Base-by-base conservation (phyloP, 2,113 vertebrate genomes). In the Vidua chalybeata region DNA sequence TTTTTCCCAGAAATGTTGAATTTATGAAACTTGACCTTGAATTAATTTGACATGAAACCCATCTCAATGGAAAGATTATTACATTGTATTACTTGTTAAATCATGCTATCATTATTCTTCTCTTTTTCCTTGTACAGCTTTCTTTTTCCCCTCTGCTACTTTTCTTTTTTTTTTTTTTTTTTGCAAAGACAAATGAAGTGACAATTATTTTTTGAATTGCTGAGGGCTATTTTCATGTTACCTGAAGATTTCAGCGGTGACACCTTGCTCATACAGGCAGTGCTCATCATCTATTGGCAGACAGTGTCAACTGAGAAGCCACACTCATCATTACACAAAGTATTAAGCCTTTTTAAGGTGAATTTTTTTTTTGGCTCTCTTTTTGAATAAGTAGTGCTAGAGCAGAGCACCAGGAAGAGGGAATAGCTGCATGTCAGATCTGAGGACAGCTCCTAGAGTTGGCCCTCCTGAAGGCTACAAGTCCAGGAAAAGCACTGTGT, bases 131-230 rank as follows among this genome's bases (percentile, higher is more conserved):
- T 69, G 5, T 59, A 30, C 61, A 10, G 4, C 3, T 77, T 78
- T 59, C 8, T 61, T 76, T 78, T 78, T 56, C 15, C 21, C 11
- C 48, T 81, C 51, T 45, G 6, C 16, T 58, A 12, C 4, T 1
- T 28, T 6, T 64, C 45, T 63, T 46, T 69, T 51, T 63, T 58
- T 46, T 69, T 51, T 52, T 18, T 56, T 76, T 49, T 51, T 73
- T 84, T 41, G 4, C 7, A 4, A 80, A 67, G 23, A 66, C 4
- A 0, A 76, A 88, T 16, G 46, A 94, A 85, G 73, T 85, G 93
- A 85, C 94, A 93, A 92, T 96, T 95, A 97, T 96, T 92, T 95
- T 96, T 88, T 94, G 69, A 91, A 71, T 90, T 89, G 27, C 81
- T 85, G 54, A 91, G 64, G 89, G 78, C 46, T 72, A 62, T 90